These are phyloP conservation scores for Hyperopisus bebe DNA, from an alignment of 2,113 vertebrate genomes.

Conservation along the genomic window DNA sequence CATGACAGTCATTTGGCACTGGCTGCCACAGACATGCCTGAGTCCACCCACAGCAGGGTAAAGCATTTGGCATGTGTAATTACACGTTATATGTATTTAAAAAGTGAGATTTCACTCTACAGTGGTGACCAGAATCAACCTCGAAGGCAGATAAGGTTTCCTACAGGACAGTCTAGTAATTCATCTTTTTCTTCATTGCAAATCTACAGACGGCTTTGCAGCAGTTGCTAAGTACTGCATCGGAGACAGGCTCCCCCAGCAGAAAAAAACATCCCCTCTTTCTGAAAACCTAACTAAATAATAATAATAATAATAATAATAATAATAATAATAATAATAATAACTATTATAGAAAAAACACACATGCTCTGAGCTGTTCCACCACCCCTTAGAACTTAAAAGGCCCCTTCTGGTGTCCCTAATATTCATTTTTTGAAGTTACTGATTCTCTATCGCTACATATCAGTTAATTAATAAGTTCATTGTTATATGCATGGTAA, in stretches of 20 bases:
- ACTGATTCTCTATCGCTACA: neutral
- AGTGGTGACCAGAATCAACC: neutral
- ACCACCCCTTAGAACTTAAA: neutral
- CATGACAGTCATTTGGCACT: neutral
- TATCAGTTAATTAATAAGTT: neutral
- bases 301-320: neutral
- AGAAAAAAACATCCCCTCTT: neutral
- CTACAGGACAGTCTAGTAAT: neutral
- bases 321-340: neutral
- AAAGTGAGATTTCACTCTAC: neutral
- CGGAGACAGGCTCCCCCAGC: neutral
- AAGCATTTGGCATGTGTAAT: neutral
- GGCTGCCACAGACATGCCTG: neutral
- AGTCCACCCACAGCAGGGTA: neutral
- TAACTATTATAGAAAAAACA: too few relatives aligned
- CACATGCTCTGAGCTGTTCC: neutral
- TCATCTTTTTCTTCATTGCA: neutral
- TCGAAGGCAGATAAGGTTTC: neutral
- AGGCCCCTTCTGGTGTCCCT: neutral
- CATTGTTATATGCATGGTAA: neutral
- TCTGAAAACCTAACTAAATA: neutral
- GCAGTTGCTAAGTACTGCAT: neutral
- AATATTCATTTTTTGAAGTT: slow-evolving; percentile 17
- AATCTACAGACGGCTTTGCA: neutral
- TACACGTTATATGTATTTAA: neutral